phyloP scores from a whole-genome alignment of 2,888 invertebrate genomes.

The Brachypalpus laphriformis region DNA sequence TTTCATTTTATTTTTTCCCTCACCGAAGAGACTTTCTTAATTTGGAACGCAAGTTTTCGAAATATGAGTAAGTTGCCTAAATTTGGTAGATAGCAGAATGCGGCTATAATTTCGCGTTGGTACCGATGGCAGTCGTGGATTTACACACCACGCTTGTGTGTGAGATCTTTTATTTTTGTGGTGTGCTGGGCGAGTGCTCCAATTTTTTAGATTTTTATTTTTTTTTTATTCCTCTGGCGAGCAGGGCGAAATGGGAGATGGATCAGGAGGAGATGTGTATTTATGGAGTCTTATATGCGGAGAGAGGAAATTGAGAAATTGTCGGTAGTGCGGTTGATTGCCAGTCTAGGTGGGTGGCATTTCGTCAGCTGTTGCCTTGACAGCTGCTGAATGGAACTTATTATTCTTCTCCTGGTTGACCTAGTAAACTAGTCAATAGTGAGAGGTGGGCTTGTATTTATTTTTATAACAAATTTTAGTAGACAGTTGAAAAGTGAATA shows the following conservation, averaged over 20 bases:
- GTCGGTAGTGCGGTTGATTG: constrained; percentile 31
- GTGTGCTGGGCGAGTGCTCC: constrained; percentile 13
- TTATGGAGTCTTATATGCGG: constrained; percentile 41
- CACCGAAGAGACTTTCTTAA: constrained; percentile 84
- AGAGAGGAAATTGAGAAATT: constrained; percentile 43
- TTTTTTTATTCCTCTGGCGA: background rate
- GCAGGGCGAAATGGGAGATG: constrained; percentile 35
- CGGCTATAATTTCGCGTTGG: constrained; percentile 68
- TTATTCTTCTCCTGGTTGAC: constrained; percentile 44
- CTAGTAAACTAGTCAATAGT: constrained; percentile 34
- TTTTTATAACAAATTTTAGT: constrained; percentile 15
- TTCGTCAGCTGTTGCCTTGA: constrained; percentile 40
- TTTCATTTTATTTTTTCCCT: constrained; percentile 14
- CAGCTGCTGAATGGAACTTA: constrained; percentile 11
- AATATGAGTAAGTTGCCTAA: constrained; percentile 87
- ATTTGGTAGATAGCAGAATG: constrained; percentile 84
- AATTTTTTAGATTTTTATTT: background rate
- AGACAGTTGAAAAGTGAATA: constrained; percentile 5
- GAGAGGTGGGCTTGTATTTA: constrained; percentile 22
- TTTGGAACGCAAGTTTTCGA: constrained; percentile 85
- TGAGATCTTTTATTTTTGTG: background rate
- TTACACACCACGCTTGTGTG: constrained; percentile 2
- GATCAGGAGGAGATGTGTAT: constrained; percentile 23
- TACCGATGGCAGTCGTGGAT: constrained; percentile 4
- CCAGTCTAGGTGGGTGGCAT: constrained; percentile 37